phyloP scores from a whole-genome alignment of 2,888 invertebrate genomes.

The Cristatella mucedo region DNA sequence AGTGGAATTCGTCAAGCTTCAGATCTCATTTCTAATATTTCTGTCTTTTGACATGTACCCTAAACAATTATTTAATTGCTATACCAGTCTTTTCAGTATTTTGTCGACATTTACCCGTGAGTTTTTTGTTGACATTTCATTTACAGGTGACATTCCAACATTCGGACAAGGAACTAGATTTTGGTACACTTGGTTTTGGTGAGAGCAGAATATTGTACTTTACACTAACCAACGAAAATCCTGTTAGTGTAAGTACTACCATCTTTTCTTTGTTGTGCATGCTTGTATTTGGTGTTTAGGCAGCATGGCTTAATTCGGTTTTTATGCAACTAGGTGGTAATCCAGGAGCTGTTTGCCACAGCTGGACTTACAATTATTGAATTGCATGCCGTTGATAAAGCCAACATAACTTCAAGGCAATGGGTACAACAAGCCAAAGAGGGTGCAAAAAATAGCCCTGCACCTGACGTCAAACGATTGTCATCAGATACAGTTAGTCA shows the following conservation, averaged over 20 bases:
- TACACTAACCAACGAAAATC: constrained; percentile 58
- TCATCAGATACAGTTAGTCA: no score
- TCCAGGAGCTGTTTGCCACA: constrained; percentile 28
- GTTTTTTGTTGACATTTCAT: background rate
- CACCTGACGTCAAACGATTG: no score
- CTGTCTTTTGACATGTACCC: no score
- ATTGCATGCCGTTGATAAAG: constrained; percentile 35
- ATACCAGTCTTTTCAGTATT: constrained; percentile 12
- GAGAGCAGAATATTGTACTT: constrained; percentile 54
- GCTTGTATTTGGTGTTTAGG: background rate
- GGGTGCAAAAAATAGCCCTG: no score
- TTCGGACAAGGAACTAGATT: constrained; percentile 34
- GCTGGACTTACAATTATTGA: constrained; percentile 29
- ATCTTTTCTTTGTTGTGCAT: background rate
- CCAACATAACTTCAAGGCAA: constrained; percentile 38
- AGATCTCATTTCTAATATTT: no score
- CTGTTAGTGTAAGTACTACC: constrained; percentile 48
- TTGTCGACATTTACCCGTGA: no score
- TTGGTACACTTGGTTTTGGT: constrained; percentile 43
- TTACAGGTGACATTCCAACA: constrained; percentile 5
- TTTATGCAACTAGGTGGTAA: constrained; percentile 29
- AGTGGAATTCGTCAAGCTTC: no score
- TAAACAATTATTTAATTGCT: background rate
- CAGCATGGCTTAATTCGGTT: background rate
- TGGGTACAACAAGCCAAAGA: no score